Percentiles rank a stretch among this genome's conserved stretches.
Conservation (phyloP, 2,888 invertebrate species). For the Drosophila neoperkinsi region DNA sequence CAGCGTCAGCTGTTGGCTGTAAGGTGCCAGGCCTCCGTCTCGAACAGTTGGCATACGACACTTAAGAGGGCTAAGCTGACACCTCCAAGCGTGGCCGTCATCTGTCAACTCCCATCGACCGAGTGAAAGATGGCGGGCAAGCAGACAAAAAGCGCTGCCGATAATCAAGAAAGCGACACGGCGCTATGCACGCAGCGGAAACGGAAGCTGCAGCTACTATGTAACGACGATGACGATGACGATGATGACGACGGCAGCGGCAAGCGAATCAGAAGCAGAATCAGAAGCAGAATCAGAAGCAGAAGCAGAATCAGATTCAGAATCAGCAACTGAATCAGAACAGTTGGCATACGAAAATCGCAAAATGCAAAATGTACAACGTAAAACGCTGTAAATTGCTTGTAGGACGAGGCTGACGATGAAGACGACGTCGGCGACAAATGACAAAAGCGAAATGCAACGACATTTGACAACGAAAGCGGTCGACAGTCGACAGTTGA, state of each 20-base stretch:
- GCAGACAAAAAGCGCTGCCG: slow-evolving; percentile 31
- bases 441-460: slow-evolving; percentile 56
- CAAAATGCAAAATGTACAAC: slow-evolving; percentile 61
- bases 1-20: slow-evolving; percentile 37
- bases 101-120: slow-evolving; percentile 18
- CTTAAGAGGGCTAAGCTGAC: slow-evolving; percentile 10
- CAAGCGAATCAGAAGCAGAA: slow-evolving; percentile 6
- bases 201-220: slow-evolving; percentile 37
- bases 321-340: slow-evolving; percentile 40
- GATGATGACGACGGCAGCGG: slow-evolving; percentile 19
- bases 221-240: slow-evolving; percentile 12
- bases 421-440: slow-evolving; percentile 18
- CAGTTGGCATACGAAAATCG: too few species aligned
- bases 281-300: slow-evolving; percentile 38
- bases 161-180: slow-evolving; percentile 60
- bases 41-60: slow-evolving; percentile 5
- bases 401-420: slow-evolving; percentile 43
- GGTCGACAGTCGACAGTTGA: slow-evolving; percentile 35
- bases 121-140: slow-evolving; percentile 17
- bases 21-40: slow-evolving; percentile 28
- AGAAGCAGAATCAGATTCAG: slow-evolving; percentile 29
- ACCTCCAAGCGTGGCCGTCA: slow-evolving; percentile 1
- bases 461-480: slow-evolving; percentile 41
- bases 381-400: slow-evolving; percentile 72
- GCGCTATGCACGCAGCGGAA: slow-evolving; percentile 48